A percentile compares a stretch with the other conserved stretches of the same genome.
Evolutionary conservation across 2,888 invertebrate genomes (phyloP).

Genomic region (Willowsia nigromaculata): DNA sequence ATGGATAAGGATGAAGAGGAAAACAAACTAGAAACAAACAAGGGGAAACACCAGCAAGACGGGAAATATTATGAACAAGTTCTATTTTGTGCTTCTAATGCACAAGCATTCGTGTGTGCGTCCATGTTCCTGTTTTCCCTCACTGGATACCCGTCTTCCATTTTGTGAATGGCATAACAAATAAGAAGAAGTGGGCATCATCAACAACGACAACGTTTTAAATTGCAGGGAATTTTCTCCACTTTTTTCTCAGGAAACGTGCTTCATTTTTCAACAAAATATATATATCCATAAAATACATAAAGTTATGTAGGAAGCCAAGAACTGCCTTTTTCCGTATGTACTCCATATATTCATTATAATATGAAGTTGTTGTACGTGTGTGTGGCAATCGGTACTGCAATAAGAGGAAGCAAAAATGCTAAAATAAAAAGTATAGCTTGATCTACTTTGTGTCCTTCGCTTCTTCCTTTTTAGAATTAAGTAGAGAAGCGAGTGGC

Average conservation of each 20-base stretch:
- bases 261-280: conserved; percentile 53
- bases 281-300: not conserved
- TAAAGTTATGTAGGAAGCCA: not conserved
- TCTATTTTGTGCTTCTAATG: not conserved
- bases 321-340: not conserved
- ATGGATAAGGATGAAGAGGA: not conserved
- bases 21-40: not conserved
- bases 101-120: too few relatives aligned
- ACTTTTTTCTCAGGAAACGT: conserved; percentile 63
- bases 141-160: too few relatives aligned
- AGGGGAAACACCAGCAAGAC: not conserved
- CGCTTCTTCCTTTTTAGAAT: not conserved
- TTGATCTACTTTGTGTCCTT: conserved; percentile 38
- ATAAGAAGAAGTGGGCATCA: conserved; percentile 10
- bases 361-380: not conserved
- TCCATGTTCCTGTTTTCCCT: too few relatives aligned
- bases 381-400: not conserved
- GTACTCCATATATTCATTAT: too few relatives aligned
- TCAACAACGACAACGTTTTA: conserved; percentile 13
- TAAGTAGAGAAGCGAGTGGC: not conserved
- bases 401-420: not conserved
- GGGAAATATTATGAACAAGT: not conserved
- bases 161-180: conserved; percentile 33
- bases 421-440: conserved; percentile 1
- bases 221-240: conserved; percentile 47